These are phyloP conservation scores for Yponomeuta sedellus DNA, from an alignment of 2,888 invertebrate species.

Conservation along the genomic window DNA sequence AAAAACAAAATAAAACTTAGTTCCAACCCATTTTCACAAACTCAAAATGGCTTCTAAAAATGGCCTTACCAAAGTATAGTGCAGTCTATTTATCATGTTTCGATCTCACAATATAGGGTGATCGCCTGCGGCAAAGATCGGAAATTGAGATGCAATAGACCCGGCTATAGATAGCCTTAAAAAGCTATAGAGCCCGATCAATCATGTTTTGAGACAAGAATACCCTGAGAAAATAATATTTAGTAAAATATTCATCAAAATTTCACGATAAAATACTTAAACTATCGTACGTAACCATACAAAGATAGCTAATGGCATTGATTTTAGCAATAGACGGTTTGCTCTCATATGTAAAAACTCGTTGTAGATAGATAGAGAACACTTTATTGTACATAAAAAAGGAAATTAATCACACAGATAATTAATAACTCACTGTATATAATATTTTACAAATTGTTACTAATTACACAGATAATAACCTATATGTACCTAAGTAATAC, in stretches of 20 bases:
- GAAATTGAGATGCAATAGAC: conserved; percentile 25
- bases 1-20: conserved; percentile 29
- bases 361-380: too few relatives aligned
- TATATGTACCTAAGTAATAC: too few relatives aligned
- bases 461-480: too few relatives aligned
- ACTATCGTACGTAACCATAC: too few relatives aligned
- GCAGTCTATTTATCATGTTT: conserved; percentile 53
- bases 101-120: conserved; percentile 40
- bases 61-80: conserved; percentile 13
- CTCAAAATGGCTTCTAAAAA: conserved; percentile 40
- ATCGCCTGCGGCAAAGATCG: conserved; percentile 33
- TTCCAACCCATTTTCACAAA: conserved; percentile 41
- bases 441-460: too few relatives aligned
- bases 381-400: too few relatives aligned
- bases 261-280: too few relatives aligned
- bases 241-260: not conserved
- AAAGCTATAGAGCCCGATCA: not conserved
- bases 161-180: not conserved
- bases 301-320: too few relatives aligned
- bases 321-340: too few relatives aligned
- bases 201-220: conserved; percentile 34
- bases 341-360: too few relatives aligned
- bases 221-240: conserved; percentile 31
- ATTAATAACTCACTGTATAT: too few relatives aligned
- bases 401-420: too few relatives aligned